Evolutionary conservation across 1,140 invertebrate genomes (phyloP), one percentile per base, ranked within the genome.

Genomic region (Leptinotarsa defecta): DNA sequence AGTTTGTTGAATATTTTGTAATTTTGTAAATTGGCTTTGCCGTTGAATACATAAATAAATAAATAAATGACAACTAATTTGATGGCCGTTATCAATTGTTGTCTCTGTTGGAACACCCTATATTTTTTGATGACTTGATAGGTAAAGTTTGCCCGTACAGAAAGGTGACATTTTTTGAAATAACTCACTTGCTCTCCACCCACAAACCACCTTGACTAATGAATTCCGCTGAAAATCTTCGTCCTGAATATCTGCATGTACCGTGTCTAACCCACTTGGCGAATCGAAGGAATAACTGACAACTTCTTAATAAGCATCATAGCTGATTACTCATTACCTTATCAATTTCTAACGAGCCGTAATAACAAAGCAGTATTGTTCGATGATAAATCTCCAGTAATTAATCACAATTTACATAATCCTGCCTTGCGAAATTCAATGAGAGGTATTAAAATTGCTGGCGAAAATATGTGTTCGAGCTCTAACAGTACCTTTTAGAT

Each of bases 401-500:
- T 57, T 57, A 57, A 57, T 57, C 52, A 57, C 52, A 57, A 15
- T 57, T 57, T 57, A 57, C 52, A 57, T 57, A 57, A 57, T 57
- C 52, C 6, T 57, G 13, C 52, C 52, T 57, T 57, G 52, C 52
- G 52, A 57, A 57, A 57, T 57, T 19, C 52, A 57, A 57, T 57
- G 52, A 57, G 52, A 57, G 52, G 52, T 57, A 57, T 57, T 57
- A 57, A 57, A 57, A 57, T 57, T 57, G 52, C 52, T 19, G 52
- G 52, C 52, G 52, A 57, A 57, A 57, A n/a, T 57, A 57, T 57
- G 52, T 8, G 52, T 57, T 57, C 17, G 3, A 57, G 52, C 13
- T 13, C 15, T 57, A 57, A 57, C 52, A 57, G 52, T 57, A 57
- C 52, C 52, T 57, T 57, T 57, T 57, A 57, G 52, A 57, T 57